Evolutionary conservation across 2,113 vertebrate species (phyloP), one percentile per base, ranked within the genome.

Genomic region (Sinocyclocheilus rhinocerous): DNA sequence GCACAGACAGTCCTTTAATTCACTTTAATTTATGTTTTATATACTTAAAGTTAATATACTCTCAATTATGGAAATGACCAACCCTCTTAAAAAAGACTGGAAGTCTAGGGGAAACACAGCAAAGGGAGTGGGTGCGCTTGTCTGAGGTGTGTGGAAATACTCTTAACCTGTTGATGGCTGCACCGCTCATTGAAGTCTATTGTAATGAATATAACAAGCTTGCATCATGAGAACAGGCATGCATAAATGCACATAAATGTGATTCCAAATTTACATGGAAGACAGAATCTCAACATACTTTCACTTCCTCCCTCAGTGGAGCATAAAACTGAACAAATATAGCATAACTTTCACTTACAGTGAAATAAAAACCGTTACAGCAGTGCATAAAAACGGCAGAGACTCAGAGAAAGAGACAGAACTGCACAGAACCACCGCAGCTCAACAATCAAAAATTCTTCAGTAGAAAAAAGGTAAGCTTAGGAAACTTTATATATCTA

Each of bases 301-400:
- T 89, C 88, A 89, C 79, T 89, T 89, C 88, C 84, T 69, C 79
- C 59, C 15, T 73, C 15, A 11, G 33, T 29, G 12, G 5, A 45
- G 63, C 39, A 67, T 89, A 80, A 83, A 85, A 87, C 13, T 39
- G 7, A 52, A 4, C 13, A 59, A 42, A 6, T 61, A 4, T 2
- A 4, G 4, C 29, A 26, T 7, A 18, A n/a, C 33, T 82, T 85
- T 87, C 82, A 85, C 50, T 86, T 69, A 29, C 16, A 50, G n/a
- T 24, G 5, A 48, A 83, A 78, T 50, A 75, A 83, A 75, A 70
- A 57, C 48, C 29, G 10, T 29, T 39, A 45, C 48, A 33, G 26
- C 52, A 81, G 67, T 48, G 48, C 61, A 3, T 18, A 15, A 15
- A 22, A 45, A 39, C 78, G 3, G n/a, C 42, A 6, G 16, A 48